Percentiles rank a stretch among this genome's conserved stretches.
Evolutionary conservation across 2,797 vertebrate genomes (phyloP).

Genomic region (Enoplosus armatus): DNA sequence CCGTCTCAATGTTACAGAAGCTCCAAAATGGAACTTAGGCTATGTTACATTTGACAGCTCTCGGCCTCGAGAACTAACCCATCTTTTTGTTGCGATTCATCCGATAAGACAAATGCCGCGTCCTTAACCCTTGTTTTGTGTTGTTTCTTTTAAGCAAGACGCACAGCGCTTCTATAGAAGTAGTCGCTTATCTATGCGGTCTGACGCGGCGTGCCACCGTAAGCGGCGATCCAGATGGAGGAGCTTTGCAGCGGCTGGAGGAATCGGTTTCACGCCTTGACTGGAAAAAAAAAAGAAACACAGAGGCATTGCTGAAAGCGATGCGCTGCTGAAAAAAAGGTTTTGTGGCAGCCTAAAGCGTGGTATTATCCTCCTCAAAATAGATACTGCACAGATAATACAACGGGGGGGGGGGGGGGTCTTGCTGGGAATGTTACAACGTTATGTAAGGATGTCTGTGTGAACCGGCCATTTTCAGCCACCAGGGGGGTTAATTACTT

Average conservation of each 20-base stretch:
- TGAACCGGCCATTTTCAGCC: background rate
- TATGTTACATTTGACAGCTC: slow-evolving; percentile 1
- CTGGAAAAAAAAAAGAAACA: slow-evolving; percentile 35
- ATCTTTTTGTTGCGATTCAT: background rate
- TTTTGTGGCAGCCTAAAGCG: slow-evolving; percentile 48
- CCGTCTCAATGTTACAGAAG: background rate
- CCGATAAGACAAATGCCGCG: background rate
- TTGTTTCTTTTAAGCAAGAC: slow-evolving; percentile 28
- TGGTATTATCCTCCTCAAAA: slow-evolving; percentile 54
- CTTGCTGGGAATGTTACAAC: slow-evolving; percentile 21
- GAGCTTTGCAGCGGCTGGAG: slow-evolving; percentile 44
- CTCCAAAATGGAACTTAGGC: slow-evolving; percentile 1
- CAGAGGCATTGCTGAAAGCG: slow-evolving; percentile 33
- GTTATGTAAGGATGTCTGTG: slow-evolving; percentile 13
- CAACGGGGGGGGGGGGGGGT: too few species aligned
- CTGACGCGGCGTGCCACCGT: slow-evolving; percentile 11
- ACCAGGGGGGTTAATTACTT: slow-evolving; percentile 10
- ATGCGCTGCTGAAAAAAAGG: slow-evolving; percentile 47
- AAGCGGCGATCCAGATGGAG: slow-evolving; percentile 38
- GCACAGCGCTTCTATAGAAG: slow-evolving; percentile 27
- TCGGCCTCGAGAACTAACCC: too few species aligned
- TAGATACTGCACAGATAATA: slow-evolving; percentile 54
- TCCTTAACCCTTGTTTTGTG: slow-evolving; percentile 47
- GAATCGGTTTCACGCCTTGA: slow-evolving; percentile 64
- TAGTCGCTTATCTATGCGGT: slow-evolving; percentile 13